Evolutionary conservation across 2,797 vertebrate genomes (phyloP).

Genomic region (Australoheros facetus): DNA sequence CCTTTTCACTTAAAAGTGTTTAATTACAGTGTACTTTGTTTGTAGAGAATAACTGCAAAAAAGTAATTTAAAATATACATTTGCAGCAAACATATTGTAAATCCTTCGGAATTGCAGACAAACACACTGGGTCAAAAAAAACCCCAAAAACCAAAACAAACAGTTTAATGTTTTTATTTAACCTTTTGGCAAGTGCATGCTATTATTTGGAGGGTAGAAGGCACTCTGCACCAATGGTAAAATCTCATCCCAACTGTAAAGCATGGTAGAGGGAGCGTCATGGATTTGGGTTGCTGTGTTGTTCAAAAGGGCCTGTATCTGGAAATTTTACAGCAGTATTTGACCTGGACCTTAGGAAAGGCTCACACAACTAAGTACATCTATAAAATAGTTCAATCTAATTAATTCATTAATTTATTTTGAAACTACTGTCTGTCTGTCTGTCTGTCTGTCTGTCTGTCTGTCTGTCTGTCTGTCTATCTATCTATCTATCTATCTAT

Average conservation of each 20-base stretch:
- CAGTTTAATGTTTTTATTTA: not conserved
- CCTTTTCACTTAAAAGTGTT: not conserved
- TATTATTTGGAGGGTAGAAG: not conserved
- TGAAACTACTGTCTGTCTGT: too few species aligned
- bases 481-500: too few species aligned
- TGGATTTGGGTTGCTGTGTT: not conserved
- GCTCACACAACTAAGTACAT: not conserved
- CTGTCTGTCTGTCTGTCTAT: too few species aligned
- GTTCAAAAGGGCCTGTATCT: not conserved
- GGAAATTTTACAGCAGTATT: not conserved
- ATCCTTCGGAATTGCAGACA: too few species aligned
- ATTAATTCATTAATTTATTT: too few species aligned
- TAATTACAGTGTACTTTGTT: too few species aligned
- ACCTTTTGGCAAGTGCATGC: not conserved
- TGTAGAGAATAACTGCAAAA: too few species aligned
- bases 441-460: too few species aligned
- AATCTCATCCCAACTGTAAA: not conserved
- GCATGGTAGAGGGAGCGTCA: not conserved
- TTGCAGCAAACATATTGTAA: too few species aligned
- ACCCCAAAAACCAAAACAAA: not conserved
- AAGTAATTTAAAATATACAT: too few species aligned
- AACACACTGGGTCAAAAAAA: too few species aligned
- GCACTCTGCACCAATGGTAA: not conserved
- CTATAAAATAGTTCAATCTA: too few species aligned
- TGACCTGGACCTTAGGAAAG: not conserved